phyloP scores from a whole-genome alignment of 2,113 vertebrate species.

The Empidonax alnorum region DNA sequence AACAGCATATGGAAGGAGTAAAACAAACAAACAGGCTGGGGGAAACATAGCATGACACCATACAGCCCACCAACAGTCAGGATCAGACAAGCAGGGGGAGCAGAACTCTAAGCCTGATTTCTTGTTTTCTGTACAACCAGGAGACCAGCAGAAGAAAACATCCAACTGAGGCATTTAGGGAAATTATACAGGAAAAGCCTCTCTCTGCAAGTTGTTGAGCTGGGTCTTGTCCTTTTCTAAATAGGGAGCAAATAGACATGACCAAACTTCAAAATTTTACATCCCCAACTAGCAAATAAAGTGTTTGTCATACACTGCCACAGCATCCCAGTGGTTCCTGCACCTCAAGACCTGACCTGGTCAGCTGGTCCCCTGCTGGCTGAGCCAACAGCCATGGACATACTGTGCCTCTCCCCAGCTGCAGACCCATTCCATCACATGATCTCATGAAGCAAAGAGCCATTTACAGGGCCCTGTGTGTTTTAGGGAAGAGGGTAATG shows the following conservation, averaged over 20 bases:
- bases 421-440: background rate
- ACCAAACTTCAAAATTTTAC: background rate
- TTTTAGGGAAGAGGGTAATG: background rate
- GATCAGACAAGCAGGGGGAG: background rate
- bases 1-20: background rate
- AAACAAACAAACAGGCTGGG: background rate
- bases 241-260: background rate
- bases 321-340: background rate
- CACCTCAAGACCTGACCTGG: background rate
- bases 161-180: background rate
- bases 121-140: background rate
- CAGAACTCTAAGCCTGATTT: background rate
- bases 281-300: background rate
- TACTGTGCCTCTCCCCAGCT: background rate
- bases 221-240: background rate
- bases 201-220: background rate
- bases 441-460: accelerated
- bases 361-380: accelerated
- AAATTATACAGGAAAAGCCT: background rate
- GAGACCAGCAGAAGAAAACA: background rate
- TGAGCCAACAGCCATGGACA: accelerated
- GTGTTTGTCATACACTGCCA: background rate
- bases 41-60: background rate
- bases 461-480: background rate
- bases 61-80: background rate